Evolutionary conservation across 2,797 vertebrate species (phyloP), one percentile per base, ranked within the genome.

Genomic region (Falco novaeseelandiae): DNA sequence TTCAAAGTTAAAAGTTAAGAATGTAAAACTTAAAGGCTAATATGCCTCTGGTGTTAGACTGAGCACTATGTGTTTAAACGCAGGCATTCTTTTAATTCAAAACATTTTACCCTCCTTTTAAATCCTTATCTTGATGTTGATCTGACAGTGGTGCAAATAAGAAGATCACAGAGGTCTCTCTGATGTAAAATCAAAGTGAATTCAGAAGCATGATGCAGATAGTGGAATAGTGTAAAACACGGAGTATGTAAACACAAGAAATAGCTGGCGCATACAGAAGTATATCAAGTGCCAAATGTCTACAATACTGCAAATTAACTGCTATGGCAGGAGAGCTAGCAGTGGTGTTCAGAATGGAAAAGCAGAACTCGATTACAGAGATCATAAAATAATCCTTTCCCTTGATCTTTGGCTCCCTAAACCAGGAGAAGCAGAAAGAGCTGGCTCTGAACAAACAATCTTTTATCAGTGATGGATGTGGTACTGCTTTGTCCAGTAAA

Each of bases 101-200:
- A 86, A 83, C 0, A 0, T 65, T 90, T 88, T 69, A 38, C 49
- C 74, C 34, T 69, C 38, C 74, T 94, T 95, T 94, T 82, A 95
- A 84, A 87, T 46, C 44, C 49, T 40, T 54, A 59, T 62, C 80
- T 91, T 84, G 52, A 74, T 71, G 90, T 54, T 6, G 36, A 57
- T 87, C 77, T 90, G 73, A 76, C 38, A 82, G 93, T 70, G 77
- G 70, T 94, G 88, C 69, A 96, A 97, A 93, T 95, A 34, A 93
- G 91, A 71, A 62, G 86, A 93, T 80, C 73, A 61, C 44, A 89
- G 48, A 89, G 83, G 71, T 90, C 40, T 70, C 83, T 95, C 81
- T 90, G 92, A 90, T 87, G 90, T 92, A 80, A 95, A 97, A 96
- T 90, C 96, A 89, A 93, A 93, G 67, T n/a, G 78, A 90, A 83